Base-by-base conservation (phyloP, 2,888 invertebrate species). In the Lycophotia porphyrea region DNA sequence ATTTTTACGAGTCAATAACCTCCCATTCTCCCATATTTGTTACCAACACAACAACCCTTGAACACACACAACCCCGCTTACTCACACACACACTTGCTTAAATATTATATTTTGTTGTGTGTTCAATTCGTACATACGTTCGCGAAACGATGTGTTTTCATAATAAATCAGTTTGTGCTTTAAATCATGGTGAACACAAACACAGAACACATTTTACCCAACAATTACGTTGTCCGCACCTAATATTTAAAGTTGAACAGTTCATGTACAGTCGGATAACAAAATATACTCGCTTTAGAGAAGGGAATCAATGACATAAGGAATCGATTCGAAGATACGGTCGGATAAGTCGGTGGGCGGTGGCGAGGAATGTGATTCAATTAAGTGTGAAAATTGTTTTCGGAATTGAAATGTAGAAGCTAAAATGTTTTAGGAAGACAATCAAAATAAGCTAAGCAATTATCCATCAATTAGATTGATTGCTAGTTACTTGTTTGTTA, bases 161-260 rank as follows among this genome's bases (percentile, higher is more conserved):
- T 60, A 78, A 86, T 88, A 87, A 87, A 88, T 87, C 89, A 88
- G 39, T 44, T 55, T 11, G 64, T 36, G 81, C 72, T 61, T 63
- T 87, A 87, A 88, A 87, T 87, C 89, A 87, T 70, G 71, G 69
- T 21, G 76, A 80, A 71, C 72, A 66, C 81, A 81, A 82, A 85
- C 80, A 85, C 75, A 80, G 76, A 80, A 76, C 72, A 78, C 78
- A 80, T 83, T 84, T 78, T 68, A 74, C 55, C 65, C 79, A 78
- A 87, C 88, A 89, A 89, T 88, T 88, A 88, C 81, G 74, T 76
- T 89, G 86, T 88, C 90, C 77, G 79, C 88, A 87, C 86, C 81
- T 86, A 86, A 87, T 89, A 88, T 88, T 88, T 89, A 87, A 89
- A 89, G 78, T 86, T 87, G 81, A 75, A 67, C 76, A 49, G 76